Evolutionary conservation across 92 coral and sea anemone species (phyloP).

Genomic region (Zoanthus gigantus): DNA sequence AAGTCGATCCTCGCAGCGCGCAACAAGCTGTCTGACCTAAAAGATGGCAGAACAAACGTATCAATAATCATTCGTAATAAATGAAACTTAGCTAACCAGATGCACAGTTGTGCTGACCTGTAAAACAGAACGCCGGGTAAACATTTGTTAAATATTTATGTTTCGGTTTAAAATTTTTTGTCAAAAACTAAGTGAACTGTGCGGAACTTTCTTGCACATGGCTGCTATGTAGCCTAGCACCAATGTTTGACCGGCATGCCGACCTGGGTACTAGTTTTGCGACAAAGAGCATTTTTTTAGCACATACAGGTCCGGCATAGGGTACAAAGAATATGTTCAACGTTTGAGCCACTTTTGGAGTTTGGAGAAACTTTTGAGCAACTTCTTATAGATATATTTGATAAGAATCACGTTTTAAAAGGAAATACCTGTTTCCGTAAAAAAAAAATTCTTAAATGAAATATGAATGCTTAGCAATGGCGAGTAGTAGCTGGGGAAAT

Average conservation of each 20-base stretch:
- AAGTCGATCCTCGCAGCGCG: slow-evolving; percentile 30
- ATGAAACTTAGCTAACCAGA: neutral
- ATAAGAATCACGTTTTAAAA: too few relatives aligned
- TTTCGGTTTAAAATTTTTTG: neutral
- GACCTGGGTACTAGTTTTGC: neutral
- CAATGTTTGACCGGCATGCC: neutral
- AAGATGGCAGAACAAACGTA: neutral
- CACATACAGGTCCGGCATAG: too few relatives aligned
- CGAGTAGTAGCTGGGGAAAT: too few relatives aligned
- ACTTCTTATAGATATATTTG: too few relatives aligned
- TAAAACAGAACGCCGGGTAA: slow-evolving; percentile 32
- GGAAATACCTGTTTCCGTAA: too few relatives aligned
- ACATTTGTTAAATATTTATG: slow-evolving; percentile 3
- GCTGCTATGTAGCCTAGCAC: slow-evolving; percentile 34
- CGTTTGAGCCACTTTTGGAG: too few relatives aligned
- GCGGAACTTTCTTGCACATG: neutral
- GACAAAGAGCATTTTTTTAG: too few relatives aligned
- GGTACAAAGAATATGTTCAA: too few relatives aligned
- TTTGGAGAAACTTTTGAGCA: too few relatives aligned
- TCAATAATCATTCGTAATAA: neutral
- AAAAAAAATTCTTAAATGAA: too few relatives aligned
- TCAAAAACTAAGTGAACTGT: neutral
- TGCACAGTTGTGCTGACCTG: neutral
- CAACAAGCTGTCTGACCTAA: slow-evolving; percentile 23
- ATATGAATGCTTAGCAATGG: too few relatives aligned